These are phyloP conservation scores for Junonia oenone DNA, from an alignment of 2,888 invertebrate species.

Conservation along the genomic window DNA sequence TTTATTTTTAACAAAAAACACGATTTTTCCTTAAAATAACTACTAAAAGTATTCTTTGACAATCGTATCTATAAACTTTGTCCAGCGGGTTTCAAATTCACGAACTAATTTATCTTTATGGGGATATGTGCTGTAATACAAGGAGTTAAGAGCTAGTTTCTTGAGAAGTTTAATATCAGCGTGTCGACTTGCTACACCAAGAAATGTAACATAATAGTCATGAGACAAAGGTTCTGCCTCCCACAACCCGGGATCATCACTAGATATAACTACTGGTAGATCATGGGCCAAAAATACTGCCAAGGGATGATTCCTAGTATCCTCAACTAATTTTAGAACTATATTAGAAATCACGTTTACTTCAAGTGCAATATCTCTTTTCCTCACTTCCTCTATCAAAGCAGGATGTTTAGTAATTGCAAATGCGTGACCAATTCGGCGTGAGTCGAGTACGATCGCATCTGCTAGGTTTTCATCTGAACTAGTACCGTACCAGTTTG, in stretches of 20 bases:
- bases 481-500: slow-evolving; percentile 83
- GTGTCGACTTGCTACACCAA: slow-evolving; percentile 84
- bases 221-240: slow-evolving; percentile 85
- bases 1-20: no score
- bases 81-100: no score
- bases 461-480: slow-evolving; percentile 88
- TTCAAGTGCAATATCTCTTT: slow-evolving; percentile 84
- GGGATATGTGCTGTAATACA: slow-evolving; percentile 86
- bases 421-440: slow-evolving; percentile 89
- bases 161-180: slow-evolving; percentile 86
- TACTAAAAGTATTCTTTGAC: slow-evolving; percentile 74
- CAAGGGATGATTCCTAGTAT: slow-evolving; percentile 88
- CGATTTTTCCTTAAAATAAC: no score
- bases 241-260: slow-evolving; percentile 90
- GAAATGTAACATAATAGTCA: slow-evolving; percentile 88
- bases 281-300: slow-evolving; percentile 81
- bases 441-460: slow-evolving; percentile 85
- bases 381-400: slow-evolving; percentile 77
- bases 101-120: no score
- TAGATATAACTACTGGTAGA: slow-evolving; percentile 86
- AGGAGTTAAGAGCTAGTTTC: slow-evolving; percentile 85
- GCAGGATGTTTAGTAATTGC: slow-evolving; percentile 86
- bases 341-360: slow-evolving; percentile 90
- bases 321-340: slow-evolving; percentile 83
- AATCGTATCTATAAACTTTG: no score